A percentile compares a stretch with the other conserved stretches of the same genome.
Conservation (phyloP, 2,113 vertebrate genomes). For the Puntigrus tetrazona region DNA sequence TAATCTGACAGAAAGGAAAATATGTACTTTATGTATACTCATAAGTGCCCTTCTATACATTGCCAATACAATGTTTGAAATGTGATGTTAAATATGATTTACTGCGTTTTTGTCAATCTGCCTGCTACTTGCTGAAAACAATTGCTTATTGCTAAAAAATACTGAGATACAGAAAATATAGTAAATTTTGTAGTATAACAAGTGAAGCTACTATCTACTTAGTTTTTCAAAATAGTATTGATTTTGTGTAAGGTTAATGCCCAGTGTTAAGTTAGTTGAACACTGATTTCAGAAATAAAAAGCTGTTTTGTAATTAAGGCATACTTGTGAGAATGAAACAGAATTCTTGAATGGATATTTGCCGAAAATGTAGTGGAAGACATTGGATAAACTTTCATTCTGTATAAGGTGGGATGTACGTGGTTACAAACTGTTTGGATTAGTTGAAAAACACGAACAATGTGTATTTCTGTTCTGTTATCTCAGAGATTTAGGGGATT, state of each 20-base stretch:
- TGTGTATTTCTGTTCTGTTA: not conserved
- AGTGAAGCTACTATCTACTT: no score
- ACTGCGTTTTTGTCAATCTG: not conserved
- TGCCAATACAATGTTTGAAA: not conserved
- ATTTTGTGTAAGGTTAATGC: no score
- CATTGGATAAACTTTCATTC: not conserved
- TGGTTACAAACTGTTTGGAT: not conserved
- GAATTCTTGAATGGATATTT: not conserved
- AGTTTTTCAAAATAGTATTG: no score
- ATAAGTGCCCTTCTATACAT: not conserved
- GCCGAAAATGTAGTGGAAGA: not conserved
- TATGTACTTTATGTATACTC: not conserved
- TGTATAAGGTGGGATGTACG: not conserved
- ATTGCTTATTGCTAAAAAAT: not conserved
- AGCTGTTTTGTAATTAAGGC: not conserved
- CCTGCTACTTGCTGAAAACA: not conserved
- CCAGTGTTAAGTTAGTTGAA: not conserved
- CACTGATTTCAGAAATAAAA: not conserved
- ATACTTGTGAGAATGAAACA: not conserved
- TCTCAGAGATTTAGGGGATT: slow-evolving; percentile 39
- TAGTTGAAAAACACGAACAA: not conserved
- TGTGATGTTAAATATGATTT: not conserved
- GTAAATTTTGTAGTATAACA: not conserved
- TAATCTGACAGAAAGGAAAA: not conserved
- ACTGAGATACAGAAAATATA: not conserved